Evolutionary conservation across 2,888 invertebrate genomes (phyloP).

Genomic region (Xestia xanthographa): DNA sequence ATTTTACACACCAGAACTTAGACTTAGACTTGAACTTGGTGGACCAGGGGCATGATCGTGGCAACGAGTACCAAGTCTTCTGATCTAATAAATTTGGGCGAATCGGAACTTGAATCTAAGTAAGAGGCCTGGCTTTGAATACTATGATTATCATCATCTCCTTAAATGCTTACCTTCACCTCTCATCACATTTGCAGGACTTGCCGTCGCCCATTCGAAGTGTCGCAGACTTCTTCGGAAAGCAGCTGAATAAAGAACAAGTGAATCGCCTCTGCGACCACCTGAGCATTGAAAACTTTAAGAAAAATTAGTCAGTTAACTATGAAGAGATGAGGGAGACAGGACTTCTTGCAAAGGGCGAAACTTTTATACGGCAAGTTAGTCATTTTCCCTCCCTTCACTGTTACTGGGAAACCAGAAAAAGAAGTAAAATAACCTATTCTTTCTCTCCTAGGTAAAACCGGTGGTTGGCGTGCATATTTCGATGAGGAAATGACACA

Average conservation of each 20-base stretch:
- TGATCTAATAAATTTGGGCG: not conserved
- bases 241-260: conserved; percentile 87
- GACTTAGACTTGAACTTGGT: not conserved
- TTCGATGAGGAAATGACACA: conserved; percentile 91
- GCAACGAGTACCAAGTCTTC: not conserved
- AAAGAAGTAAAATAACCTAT: not conserved
- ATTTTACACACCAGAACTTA: not conserved
- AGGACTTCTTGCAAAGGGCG: conserved; percentile 21
- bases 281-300: conserved; percentile 94
- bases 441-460: conserved; percentile 33
- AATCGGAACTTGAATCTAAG: no score
- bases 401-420: not conserved
- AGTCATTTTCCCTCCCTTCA: not conserved
- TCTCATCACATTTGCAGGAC: conserved; percentile 37
- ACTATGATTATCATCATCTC: not conserved
- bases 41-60: not conserved
- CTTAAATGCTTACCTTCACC: not conserved
- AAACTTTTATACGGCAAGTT: conserved; percentile 66
- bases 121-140: no score
- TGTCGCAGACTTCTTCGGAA: conserved; percentile 90
- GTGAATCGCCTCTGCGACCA: conserved; percentile 91
- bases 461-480: conserved; percentile 90
- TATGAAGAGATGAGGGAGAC: conserved; percentile 45
- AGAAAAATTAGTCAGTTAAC: conserved; percentile 91
- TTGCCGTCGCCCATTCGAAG: conserved; percentile 68